Evolutionary conservation across 1,140 invertebrate species (phyloP).

Genomic region (Lucilia cuprina): DNA sequence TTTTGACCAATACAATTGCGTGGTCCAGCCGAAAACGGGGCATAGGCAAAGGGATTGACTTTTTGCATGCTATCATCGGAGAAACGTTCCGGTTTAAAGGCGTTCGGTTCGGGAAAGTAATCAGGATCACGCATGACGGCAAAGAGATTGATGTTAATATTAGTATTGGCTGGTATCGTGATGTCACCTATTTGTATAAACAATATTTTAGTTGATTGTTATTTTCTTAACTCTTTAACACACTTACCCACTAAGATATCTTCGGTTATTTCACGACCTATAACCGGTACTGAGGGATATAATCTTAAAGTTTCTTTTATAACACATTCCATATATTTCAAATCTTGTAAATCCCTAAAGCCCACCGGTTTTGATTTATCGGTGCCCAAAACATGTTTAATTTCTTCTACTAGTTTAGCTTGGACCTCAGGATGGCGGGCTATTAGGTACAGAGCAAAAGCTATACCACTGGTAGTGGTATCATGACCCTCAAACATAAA

Average conservation of each 20-base stretch:
- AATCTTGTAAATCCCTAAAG: slow-evolving; percentile 46
- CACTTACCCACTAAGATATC: slow-evolving; percentile 60
- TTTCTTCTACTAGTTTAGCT: slow-evolving; percentile 68
- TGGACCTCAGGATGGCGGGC: slow-evolving; percentile 69
- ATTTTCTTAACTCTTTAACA: background rate
- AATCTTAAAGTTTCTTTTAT: slow-evolving; percentile 71
- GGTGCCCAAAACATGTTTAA: slow-evolving; percentile 66
- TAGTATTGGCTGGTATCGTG: slow-evolving; percentile 58
- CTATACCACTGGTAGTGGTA: slow-evolving; percentile 71
- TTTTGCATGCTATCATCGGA: slow-evolving; percentile 55
- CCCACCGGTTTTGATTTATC: slow-evolving; percentile 46
- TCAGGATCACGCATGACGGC: slow-evolving; percentile 66
- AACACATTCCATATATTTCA: slow-evolving; percentile 66
- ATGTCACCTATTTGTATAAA: slow-evolving; percentile 48
- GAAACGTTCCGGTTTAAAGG: slow-evolving; percentile 74
- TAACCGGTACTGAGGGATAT: slow-evolving; percentile 74
- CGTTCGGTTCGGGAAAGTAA: slow-evolving; percentile 68
- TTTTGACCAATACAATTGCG: slow-evolving; percentile 77
- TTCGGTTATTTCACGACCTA: slow-evolving; percentile 67
- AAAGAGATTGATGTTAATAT: slow-evolving; percentile 61
- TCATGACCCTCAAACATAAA: slow-evolving; percentile 84
- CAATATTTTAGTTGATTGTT: background rate
- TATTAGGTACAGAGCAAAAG: slow-evolving; percentile 67
- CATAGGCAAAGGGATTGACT: slow-evolving; percentile 65
- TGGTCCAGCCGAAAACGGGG: slow-evolving; percentile 73